Evolutionary conservation across 2,888 invertebrate species (phyloP).

Genomic region (Eupithecia subumbrata): DNA sequence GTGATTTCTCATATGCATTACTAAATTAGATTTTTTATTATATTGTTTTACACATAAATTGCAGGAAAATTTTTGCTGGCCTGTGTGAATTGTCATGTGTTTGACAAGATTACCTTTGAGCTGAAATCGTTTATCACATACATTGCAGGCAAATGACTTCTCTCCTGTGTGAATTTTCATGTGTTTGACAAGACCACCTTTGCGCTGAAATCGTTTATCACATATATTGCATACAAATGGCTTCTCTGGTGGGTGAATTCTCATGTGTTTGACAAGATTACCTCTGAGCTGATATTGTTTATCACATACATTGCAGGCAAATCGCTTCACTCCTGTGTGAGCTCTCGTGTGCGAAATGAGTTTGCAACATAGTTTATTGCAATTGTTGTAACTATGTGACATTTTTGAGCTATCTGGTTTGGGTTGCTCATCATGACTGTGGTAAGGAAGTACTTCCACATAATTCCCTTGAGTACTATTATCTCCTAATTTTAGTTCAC

Average conservation of each 20-base stretch:
- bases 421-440: background rate
- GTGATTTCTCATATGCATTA: background rate
- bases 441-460: background rate
- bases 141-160: background rate
- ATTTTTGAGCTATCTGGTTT: background rate
- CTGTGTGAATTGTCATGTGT: background rate
- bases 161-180: background rate
- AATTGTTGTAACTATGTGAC: background rate
- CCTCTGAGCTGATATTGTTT: background rate
- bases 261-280: background rate
- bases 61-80: background rate
- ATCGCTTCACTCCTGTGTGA: background rate
- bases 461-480: background rate
- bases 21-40: background rate
- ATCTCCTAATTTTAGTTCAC: background rate
- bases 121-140: background rate
- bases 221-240: background rate
- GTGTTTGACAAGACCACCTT: background rate
- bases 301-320: background rate
- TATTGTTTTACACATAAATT: background rate
- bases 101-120: background rate
- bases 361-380: background rate
- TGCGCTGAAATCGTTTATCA: background rate
- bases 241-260: background rate
- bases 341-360: background rate